Conservation (phyloP, 2,888 invertebrate genomes). For the Epinotia ramella region DNA sequence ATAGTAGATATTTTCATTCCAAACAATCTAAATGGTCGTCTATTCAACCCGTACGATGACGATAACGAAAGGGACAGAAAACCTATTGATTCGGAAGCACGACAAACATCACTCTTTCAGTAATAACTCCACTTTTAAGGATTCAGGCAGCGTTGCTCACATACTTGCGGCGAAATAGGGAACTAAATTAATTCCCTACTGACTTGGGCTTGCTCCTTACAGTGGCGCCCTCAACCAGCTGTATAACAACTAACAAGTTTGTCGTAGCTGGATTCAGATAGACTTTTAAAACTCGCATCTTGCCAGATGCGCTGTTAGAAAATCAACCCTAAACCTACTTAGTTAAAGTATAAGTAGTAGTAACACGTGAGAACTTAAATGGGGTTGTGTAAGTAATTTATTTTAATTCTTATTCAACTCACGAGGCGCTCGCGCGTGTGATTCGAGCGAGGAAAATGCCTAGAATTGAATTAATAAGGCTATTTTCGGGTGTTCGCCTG, state of each 20-base stretch:
- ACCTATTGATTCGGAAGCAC: conserved; percentile 33
- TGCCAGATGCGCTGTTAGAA: background rate
- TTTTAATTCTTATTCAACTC: conserved; percentile 26
- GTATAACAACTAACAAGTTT: conserved; percentile 12
- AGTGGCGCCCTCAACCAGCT: conserved; percentile 28
- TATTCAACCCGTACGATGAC: background rate
- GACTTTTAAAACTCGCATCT: background rate
- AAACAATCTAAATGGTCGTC: background rate
- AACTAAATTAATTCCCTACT: conserved; percentile 10
- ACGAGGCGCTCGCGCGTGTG: conserved; percentile 28
- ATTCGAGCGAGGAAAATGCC: conserved; percentile 29
- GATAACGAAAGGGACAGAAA: conserved; percentile 17
- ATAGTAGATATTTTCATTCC: too few relatives aligned
- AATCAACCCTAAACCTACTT: background rate
- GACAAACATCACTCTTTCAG: conserved; percentile 27
- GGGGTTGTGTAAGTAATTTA: conserved; percentile 10
- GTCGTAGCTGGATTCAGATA: conserved; percentile 2
- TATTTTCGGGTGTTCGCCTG: conserved; percentile 21
- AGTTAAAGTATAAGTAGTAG: background rate
- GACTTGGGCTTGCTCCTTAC: conserved; percentile 3
- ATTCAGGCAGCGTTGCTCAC: conserved; percentile 23
- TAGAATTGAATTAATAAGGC: conserved; percentile 41
- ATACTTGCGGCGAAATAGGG: conserved; percentile 8
- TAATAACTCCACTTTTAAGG: conserved; percentile 38
- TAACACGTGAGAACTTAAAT: background rate